These are phyloP conservation scores for Aphaenogaster floridana DNA, from an alignment of 1,140 invertebrate genomes.

Conservation along the genomic window DNA sequence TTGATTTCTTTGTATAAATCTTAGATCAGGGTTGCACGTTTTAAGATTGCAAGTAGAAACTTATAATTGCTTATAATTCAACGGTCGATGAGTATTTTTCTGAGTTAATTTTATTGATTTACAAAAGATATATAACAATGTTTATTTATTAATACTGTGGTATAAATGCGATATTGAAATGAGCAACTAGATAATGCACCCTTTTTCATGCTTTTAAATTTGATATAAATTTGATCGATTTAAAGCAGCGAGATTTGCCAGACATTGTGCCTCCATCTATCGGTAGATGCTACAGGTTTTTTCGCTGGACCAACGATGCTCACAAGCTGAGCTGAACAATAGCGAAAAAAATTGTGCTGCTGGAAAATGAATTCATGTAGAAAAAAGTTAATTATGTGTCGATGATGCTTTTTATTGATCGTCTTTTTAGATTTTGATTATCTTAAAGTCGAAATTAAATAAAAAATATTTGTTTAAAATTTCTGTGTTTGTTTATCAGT, in stretches of 20 bases:
- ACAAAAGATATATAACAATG: background rate
- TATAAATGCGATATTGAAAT: constrained; percentile 8
- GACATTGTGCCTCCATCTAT: constrained; percentile 78
- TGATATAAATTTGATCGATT: background rate
- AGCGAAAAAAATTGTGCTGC: background rate
- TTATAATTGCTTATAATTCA: background rate
- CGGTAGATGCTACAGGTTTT: constrained; percentile 65
- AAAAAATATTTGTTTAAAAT: background rate
- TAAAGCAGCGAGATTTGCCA: constrained; percentile 34
- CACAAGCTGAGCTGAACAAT: background rate
- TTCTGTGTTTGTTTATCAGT: background rate
- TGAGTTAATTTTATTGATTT: background rate
- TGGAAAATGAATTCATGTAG: background rate
- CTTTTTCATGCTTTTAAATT: background rate
- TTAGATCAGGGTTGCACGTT: background rate
- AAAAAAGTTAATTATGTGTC: background rate
- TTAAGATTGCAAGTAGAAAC: background rate
- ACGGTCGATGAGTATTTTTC: background rate
- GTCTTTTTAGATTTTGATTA: background rate
- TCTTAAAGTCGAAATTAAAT: background rate
- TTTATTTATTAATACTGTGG: background rate
- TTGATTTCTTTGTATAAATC: background rate
- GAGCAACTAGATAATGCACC: background rate
- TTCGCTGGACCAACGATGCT: constrained; percentile 32
- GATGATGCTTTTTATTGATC: background rate